Evolutionary conservation across 2,888 invertebrate genomes (phyloP), one percentile per base, ranked within the genome.

Genomic region (Villa cingulata): DNA sequence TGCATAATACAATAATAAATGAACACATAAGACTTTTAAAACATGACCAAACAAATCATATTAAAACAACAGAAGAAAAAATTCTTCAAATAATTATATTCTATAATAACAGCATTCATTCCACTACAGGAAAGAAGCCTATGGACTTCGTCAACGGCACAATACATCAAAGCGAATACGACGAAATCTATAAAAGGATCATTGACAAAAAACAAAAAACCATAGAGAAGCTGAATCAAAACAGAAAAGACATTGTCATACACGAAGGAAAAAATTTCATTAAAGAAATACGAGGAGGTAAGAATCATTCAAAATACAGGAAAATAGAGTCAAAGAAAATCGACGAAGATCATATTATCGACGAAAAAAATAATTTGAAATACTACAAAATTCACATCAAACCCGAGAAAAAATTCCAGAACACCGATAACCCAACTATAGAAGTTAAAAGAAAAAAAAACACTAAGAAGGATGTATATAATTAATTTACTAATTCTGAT

Each of bases 41-140:
- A n/a, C 44, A 44, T 16, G 15, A 15, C 14, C 34, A 44, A 16
- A 37, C 7, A 3, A 37, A 37, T 3, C 19, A 43, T 14, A 27
- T 15, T 16, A 18, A 43, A 27, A 40, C 18, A 23, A 12, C 32
- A 12, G 41, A 43, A 34, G 34, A 48, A 39, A 43, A 20, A 16
- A 39, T 43, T 9, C 18, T 37, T 2, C 10, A 42, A n/a, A 39
- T 45, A 20, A 16, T 19, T 34, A 29, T 27, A 43, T 42, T 43
- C n/a, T 42, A 37, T 43, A 19, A 45, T 15, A 45, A 45, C 7
- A 34, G 39, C 2, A 41, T 45, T 12, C 45, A 48, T 29, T 41
- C 38, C 16, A 39, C 48, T n/a, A 48, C 47, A 37, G 41, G 41
- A 20, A 42, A 29, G 36, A 47, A 37, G 39, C 47, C 43, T 7